phyloP scores from a whole-genome alignment of 2,888 invertebrate genomes.

The Mythimna albipuncta region DNA sequence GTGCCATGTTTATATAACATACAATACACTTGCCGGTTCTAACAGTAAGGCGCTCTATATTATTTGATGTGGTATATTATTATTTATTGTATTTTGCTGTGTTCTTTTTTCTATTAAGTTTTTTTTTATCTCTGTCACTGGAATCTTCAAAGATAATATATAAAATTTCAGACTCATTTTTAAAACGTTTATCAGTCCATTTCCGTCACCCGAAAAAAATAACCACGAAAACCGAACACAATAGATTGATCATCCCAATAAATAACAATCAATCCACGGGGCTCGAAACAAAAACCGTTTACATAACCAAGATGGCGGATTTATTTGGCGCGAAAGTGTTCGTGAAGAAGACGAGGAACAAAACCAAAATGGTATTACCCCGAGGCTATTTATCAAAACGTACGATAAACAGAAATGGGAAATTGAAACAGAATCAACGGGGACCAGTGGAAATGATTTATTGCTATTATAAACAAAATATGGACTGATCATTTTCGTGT shows the following conservation, averaged over 20 bases:
- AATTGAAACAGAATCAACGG: conserved; percentile 89
- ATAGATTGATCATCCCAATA: conserved; percentile 76
- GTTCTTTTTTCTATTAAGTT: background rate
- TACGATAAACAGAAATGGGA: conserved; percentile 89
- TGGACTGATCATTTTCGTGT: conserved; percentile 84
- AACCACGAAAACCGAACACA: conserved; percentile 60
- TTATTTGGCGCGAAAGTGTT: conserved; percentile 87
- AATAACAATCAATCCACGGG: conserved; percentile 81
- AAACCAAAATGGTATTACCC: conserved; percentile 82
- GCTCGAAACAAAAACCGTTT: conserved; percentile 84
- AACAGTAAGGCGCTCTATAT: background rate
- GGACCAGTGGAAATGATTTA: conserved; percentile 87
- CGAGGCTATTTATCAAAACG: conserved; percentile 88
- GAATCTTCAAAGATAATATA: background rate
- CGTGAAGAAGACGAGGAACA: conserved; percentile 78
- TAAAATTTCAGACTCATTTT: conserved; percentile 28
- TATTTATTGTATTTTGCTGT: background rate
- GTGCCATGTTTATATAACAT: conserved; percentile 33
- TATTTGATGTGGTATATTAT: background rate
- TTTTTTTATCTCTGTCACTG: background rate
- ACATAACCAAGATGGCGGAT: conserved; percentile 85
- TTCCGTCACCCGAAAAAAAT: conserved; percentile 44
- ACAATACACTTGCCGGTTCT: conserved; percentile 10
- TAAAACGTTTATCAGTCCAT: conserved; percentile 39
- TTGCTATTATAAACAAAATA: conserved; percentile 89